Evolutionary conservation across 2,113 vertebrate genomes (phyloP).

Genomic region (Campylorhamphus procurvoides): DNA sequence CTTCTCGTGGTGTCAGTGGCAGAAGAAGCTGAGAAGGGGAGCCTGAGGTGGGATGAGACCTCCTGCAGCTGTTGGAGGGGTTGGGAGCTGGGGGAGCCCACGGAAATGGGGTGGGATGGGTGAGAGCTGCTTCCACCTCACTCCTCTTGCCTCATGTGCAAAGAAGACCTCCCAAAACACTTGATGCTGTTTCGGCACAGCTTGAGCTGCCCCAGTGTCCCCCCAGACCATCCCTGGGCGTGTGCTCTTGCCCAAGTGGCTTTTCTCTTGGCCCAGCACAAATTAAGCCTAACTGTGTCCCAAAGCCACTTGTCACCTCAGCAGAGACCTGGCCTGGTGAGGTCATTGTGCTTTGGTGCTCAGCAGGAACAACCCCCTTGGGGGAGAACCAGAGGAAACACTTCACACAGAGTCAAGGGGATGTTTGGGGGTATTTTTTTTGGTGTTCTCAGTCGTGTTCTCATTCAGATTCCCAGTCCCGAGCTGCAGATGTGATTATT

Average conservation of each 20-base stretch:
- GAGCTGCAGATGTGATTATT: background rate
- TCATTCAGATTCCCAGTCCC: background rate
- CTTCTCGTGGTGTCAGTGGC: background rate
- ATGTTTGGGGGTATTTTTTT: background rate
- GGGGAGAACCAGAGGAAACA: background rate
- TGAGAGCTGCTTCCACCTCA: background rate
- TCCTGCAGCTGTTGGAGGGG: background rate
- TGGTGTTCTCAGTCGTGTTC: background rate
- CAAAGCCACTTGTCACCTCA: background rate
- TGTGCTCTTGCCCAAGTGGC: rapidly evolving
- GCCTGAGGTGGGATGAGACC: background rate
- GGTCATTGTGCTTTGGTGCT: background rate
- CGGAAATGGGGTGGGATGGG: slow-evolving; percentile 1
- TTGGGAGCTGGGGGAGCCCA: background rate
- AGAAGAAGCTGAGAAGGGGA: slow-evolving; percentile 6
- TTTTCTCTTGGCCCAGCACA: background rate
- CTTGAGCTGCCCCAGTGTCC: background rate
- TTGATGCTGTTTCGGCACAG: background rate
- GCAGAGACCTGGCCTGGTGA: background rate
- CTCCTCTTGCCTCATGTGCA: rapidly evolving
- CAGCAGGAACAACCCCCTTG: rapidly evolving
- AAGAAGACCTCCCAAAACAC: rapidly evolving
- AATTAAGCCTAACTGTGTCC: background rate
- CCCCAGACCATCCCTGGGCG: background rate
- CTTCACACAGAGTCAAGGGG: background rate